Conservation (phyloP, 2,113 vertebrate species). For the Cynopterus brachyotis region DNA sequence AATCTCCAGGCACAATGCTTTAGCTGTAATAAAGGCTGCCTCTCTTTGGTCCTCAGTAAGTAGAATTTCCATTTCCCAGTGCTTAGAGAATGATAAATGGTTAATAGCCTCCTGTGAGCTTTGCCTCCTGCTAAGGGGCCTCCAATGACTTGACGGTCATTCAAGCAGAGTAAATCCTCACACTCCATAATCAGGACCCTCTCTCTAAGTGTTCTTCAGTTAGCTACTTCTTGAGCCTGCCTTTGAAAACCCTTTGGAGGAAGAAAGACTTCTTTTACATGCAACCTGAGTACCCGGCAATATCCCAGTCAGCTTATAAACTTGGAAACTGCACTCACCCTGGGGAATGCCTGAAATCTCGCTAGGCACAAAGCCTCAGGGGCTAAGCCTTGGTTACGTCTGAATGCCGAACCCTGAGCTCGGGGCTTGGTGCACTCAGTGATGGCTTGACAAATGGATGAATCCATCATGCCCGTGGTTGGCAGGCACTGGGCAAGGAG, state of each 20-base stretch:
- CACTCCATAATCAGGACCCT: constrained; percentile 63
- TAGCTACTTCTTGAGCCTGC: constrained; percentile 45
- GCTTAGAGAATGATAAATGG: constrained; percentile 66
- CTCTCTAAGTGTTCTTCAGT: constrained; percentile 63
- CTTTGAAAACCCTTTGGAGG: constrained; percentile 43
- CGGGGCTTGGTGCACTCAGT: not conserved
- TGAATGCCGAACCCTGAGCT: constrained; percentile 3
- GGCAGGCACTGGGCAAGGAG: constrained; percentile 62
- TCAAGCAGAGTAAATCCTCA: constrained; percentile 61
- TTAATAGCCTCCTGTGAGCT: constrained; percentile 58
- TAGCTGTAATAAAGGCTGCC: constrained; percentile 22
- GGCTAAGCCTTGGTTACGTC: not conserved
- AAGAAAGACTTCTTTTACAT: constrained; percentile 47
- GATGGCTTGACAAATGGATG: constrained; percentile 56
- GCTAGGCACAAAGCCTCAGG: not conserved
- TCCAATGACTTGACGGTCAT: constrained; percentile 48
- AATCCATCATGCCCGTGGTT: constrained; percentile 57
- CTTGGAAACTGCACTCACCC: not conserved
- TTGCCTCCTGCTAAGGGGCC: constrained; percentile 58
- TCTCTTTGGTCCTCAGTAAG: constrained; percentile 35
- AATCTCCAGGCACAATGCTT: not conserved
- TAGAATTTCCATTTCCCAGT: constrained; percentile 48
- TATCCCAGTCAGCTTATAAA: not conserved
- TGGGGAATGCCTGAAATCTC: not conserved
- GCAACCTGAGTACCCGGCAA: not conserved